Conservation (phyloP, 2,888 invertebrate genomes). For the Tetanocera ferruginea region DNA sequence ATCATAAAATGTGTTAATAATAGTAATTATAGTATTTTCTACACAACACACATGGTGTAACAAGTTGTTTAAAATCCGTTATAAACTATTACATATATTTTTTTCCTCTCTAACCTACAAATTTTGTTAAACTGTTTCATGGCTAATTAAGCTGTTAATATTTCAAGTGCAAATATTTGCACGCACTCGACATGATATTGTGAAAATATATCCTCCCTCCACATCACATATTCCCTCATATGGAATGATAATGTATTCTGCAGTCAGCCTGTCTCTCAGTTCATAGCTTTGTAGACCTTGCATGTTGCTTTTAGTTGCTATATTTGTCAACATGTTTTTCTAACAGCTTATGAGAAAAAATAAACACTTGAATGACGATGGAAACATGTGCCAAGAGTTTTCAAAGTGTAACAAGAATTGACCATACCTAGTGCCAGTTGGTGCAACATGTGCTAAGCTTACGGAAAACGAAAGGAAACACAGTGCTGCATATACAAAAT, state of each 20-base stretch:
- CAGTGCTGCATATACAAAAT: too few relatives aligned
- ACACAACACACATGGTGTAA: too few relatives aligned
- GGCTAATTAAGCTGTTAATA: not conserved
- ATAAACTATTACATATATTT: too few relatives aligned
- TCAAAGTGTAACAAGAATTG: too few relatives aligned
- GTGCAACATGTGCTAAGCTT: too few relatives aligned
- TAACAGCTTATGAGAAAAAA: too few relatives aligned
- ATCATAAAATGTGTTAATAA: too few relatives aligned
- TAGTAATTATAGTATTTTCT: too few relatives aligned
- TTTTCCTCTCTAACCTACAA: too few relatives aligned
- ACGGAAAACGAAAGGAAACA: too few relatives aligned
- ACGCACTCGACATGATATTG: slow-evolving; percentile 44
- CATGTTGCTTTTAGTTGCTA: not conserved
- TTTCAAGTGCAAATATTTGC: slow-evolving; percentile 56
- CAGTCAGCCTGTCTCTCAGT: not conserved
- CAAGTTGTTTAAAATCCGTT: too few relatives aligned
- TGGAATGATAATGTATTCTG: not conserved
- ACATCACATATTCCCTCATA: not conserved
- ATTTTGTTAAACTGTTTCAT: too few relatives aligned
- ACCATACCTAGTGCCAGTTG: not conserved
- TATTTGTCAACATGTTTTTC: not conserved
- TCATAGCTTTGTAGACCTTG: not conserved
- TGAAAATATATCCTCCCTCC: not conserved
- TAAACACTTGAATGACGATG: not conserved
- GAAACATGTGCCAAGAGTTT: not conserved